phyloP scores from a whole-genome alignment of 2,888 invertebrate genomes.

The Conistra vaccinii region DNA sequence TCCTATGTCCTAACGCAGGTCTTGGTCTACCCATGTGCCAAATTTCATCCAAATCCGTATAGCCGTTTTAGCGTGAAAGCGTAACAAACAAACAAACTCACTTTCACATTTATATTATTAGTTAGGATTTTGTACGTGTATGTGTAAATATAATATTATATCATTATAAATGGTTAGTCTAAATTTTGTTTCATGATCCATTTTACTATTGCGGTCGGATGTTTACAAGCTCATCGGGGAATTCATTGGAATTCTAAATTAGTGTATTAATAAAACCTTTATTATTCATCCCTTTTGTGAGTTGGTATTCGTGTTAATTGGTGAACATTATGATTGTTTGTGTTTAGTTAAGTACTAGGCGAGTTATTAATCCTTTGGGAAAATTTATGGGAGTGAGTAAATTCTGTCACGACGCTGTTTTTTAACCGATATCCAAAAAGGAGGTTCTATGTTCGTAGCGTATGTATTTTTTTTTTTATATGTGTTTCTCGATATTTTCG shows the following conservation, averaged over 20 bases:
- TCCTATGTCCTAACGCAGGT: too few species aligned
- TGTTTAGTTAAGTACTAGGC: constrained; percentile 9
- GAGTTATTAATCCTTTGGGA: background rate
- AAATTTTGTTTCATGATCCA: constrained; percentile 19
- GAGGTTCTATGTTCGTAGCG: too few species aligned
- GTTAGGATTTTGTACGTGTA: background rate
- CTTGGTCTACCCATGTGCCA: too few species aligned
- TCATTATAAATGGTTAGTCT: too few species aligned
- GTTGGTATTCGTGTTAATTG: constrained; percentile 36
- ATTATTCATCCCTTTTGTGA: constrained; percentile 27
- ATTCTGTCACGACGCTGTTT: background rate
- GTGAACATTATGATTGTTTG: constrained; percentile 21
- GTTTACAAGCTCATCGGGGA: constrained; percentile 23
- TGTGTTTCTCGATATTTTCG: too few species aligned
- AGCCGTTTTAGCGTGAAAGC: too few species aligned
- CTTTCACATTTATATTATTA: constrained; percentile 12
- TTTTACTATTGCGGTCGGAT: constrained; percentile 20
- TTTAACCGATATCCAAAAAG: too few species aligned
- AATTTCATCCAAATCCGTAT: too few species aligned
- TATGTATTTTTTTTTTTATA: too few species aligned
- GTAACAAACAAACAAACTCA: too few species aligned
- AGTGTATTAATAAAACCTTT: constrained; percentile 26
- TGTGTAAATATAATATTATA: background rate
- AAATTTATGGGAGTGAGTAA: background rate
- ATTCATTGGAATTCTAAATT: constrained; percentile 34